Base-by-base conservation (phyloP, 2,797 vertebrate species). In the Karalla daura region DNA sequence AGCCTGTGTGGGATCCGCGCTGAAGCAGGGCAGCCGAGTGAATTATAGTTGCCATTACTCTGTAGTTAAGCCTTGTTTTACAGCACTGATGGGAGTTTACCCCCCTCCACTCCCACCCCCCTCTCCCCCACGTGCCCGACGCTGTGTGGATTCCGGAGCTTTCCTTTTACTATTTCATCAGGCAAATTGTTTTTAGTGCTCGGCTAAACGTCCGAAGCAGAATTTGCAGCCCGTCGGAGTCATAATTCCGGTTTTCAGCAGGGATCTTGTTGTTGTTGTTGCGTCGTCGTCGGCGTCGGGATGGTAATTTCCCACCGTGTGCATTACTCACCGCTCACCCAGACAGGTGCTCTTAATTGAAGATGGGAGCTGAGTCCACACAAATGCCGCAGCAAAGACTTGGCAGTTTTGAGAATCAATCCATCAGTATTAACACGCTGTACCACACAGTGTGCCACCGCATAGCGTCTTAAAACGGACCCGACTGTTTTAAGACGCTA, bases 11-110 rank as follows among this genome's bases (percentile, higher is more conserved):
- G 58, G 60, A 13, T 69, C 75, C 52, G 54, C 47, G 15, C 50
- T 25, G 46, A 75, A 79, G 49, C 67, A 56, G 60, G 40, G 28
- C 58, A 44, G 21, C 62, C 66, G 36, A 61, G 43, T 80, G 63
- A 85, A 59, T 80, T 68, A 75, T 77, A 44, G 63, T 55, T 64
- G 73, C 76, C 76, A 74, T 81, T 86, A 80, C 45, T 39, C 47
- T 78, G 36, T 62, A 63, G 58, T 84, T 74, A 81, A 75, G 63
- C 41, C 62, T 1, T 58, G 53, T 69, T 81, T 83, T 69, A 79
- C 51, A 5, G 81, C 51, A 15, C 62, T 56, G 56, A 79, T 75
- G 24, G 67, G 43, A 44, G 53, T 54, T 59, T 68, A n/a, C n/a
- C n/a, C n/a, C n/a, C n/a, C n/a, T n/a, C n/a, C n/a, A n/a, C n/a